Evolutionary conservation across 2,888 invertebrate genomes (phyloP), one percentile per base, ranked within the genome.

Genomic region (Dysmachus trigonus): DNA sequence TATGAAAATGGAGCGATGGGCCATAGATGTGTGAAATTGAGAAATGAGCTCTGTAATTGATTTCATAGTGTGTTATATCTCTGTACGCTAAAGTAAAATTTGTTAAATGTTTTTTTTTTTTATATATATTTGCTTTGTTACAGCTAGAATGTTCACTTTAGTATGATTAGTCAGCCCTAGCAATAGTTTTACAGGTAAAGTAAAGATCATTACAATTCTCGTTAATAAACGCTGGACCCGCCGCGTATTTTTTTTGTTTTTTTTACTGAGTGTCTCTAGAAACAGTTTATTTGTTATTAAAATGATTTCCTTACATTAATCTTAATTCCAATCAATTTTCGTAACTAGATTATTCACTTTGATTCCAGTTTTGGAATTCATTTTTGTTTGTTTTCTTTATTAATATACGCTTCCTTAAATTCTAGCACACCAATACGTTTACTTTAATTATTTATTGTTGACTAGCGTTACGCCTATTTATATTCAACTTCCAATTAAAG

Each of bases 211-310:
- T 62, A 27, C 62, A 62, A 27, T 62, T 62, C 62, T 62, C 62
- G 27, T 62, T 62, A 22, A 22, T 62, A 33, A 86, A 87, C 87
- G 87, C 87, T 87, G 87, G 87, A 87, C 87, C 87, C 87, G 87
- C 87, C 87, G 84, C 87, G 87, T 30, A n/a, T 71, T 41, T 31
- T 31, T 62, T 81, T 86, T 71, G 13, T 31, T 31, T 62, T 81
- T 86, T 33, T 81, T 86, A 51, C 30, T 77, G 22, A 31, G 18
- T 72, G 35, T 81, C 72, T n/a, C 71, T 82, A 38, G 38, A 72
- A 81, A 72, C 51, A 27, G 35, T 33, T 30, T 73, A 84, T 41
- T 38, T 73, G 0, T 86, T 51, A 86, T 74, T 82, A 74, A 81
- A 81, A 82, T 74, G 73, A 77, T 72, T 82, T 86, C 74, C 74